Evolutionary conservation across 2,113 vertebrate genomes (phyloP), one percentile per base, ranked within the genome.

Genomic region (Ellobius talpinus): DNA sequence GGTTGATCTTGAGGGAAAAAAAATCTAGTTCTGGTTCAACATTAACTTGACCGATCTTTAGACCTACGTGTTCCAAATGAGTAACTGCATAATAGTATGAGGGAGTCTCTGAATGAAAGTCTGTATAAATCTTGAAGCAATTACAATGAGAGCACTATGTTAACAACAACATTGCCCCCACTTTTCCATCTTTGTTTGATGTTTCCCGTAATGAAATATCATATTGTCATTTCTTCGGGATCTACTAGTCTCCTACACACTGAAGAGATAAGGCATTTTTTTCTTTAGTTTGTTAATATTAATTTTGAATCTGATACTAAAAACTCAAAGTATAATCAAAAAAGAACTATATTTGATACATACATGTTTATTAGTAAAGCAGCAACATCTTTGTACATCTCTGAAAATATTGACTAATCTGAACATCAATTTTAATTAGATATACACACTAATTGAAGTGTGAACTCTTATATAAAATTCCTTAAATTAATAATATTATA

Each of bases 371-470:
- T 92, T 90, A 50, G 29, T 58, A 13, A 87, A 79, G 31, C 36
- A 42, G 14, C 13, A 88, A 55, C 39, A 58, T 89, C n/a, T 58
- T 8, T 73, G 12, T 26, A 66, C 5, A 50, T 65, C 36, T 94
- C 52, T n/a, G 63, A 66, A 92, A 86, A 79, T 89, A 16, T 23
- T 87, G n/a, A 39, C 87, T 26, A 89, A 78, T 74, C 31, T 93
- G 14, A 86, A 58, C 39, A 52, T 52, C 36, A 70, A 9, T 6
- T 96, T 55, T 65, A 65, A 61, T 70, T 70, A 84, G 10, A 63
- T 7, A 61, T 45, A 23, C 21, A 16, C 45, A 72, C 52, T 93
- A 65, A 29, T 36, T 63, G 39, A 65, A 66, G 24, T 81, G n/a
- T 61, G 47, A 76, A 31, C 39, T 74, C 24, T 58, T 47, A 78